Evolutionary conservation across 2,888 invertebrate species (phyloP).

Genomic region (Alloplasta piceator): DNA sequence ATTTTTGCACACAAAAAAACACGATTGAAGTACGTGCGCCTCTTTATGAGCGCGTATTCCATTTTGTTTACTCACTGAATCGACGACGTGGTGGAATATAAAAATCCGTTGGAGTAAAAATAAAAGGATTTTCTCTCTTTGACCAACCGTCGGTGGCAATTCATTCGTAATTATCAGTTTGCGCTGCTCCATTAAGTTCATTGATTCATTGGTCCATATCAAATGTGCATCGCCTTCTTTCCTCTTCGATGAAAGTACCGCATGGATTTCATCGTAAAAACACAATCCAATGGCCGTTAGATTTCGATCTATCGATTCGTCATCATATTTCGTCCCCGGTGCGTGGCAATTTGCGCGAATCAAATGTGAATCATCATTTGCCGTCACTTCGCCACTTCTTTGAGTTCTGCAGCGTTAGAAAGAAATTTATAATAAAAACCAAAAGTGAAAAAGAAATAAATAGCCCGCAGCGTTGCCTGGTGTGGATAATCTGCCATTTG

Average conservation of each 20-base stretch:
- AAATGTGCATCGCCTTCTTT: neutral
- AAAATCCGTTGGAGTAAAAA: conserved; percentile 19
- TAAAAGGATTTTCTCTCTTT: conserved; percentile 35
- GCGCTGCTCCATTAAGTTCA: conserved; percentile 27
- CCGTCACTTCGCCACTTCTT: neutral
- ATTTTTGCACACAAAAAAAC: too few species aligned
- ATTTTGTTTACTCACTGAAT: conserved; percentile 13
- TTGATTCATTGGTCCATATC: conserved; percentile 6
- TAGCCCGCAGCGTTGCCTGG: conserved; percentile 3
- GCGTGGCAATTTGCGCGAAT: neutral
- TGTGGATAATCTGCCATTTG: conserved; percentile 3
- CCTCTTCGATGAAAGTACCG: neutral
- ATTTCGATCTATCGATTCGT: conserved; percentile 17
- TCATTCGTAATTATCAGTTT: conserved; percentile 35
- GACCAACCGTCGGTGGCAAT: conserved; percentile 21
- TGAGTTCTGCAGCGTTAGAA: neutral
- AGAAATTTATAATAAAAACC: neutral
- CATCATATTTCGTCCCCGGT: conserved; percentile 3
- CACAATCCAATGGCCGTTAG: neutral
- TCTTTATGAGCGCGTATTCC: conserved; percentile 13
- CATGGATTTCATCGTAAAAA: neutral
- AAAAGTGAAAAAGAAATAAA: neutral
- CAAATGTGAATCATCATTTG: conserved; percentile 1
- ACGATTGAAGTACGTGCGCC: conserved; percentile 8
- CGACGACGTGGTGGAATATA: neutral